phyloP scores from a whole-genome alignment of 2,797 vertebrate species.

The Onychomys torridus region DNA sequence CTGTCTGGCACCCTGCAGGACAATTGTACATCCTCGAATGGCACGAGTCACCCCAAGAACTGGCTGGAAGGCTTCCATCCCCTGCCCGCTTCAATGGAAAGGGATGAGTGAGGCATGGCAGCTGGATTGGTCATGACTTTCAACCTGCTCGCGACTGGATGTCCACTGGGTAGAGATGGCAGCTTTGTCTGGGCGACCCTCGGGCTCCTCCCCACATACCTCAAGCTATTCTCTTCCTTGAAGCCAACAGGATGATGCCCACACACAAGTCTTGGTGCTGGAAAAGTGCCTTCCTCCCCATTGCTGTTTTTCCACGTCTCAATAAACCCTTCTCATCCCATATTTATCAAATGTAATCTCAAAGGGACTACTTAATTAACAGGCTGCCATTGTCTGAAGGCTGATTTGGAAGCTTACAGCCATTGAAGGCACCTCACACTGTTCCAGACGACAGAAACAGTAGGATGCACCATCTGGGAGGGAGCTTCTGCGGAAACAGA shows the following conservation, averaged over 20 bases:
- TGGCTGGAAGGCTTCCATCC: slow-evolving; percentile 66
- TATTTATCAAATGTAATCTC: slow-evolving; percentile 73
- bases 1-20: slow-evolving; percentile 68
- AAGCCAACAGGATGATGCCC: background rate
- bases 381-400: slow-evolving; percentile 66
- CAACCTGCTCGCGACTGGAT: background rate
- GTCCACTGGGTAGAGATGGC: background rate
- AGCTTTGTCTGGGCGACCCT: background rate
- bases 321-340: slow-evolving; percentile 61
- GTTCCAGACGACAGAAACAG: slow-evolving; percentile 74
- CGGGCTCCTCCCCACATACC: background rate
- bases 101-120: background rate
- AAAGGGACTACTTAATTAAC: slow-evolving; percentile 81
- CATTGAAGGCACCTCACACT: slow-evolving; percentile 76
- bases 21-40: slow-evolving; percentile 61
- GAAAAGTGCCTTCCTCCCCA: background rate
- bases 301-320: slow-evolving; percentile 7
- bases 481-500: slow-evolving; percentile 61
- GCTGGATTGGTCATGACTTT: background rate
- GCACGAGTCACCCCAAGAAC: slow-evolving; percentile 60
- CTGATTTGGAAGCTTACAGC: slow-evolving; percentile 72
- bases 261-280: background rate
- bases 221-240: slow-evolving; percentile 33
- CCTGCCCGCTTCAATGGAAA: slow-evolving; percentile 17
- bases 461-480: slow-evolving; percentile 73